A percentile compares a stretch with the other conserved stretches of the same genome.
Evolutionary conservation across 2,797 vertebrate genomes (phyloP).

Genomic region (Geotrypetes seraphini): DNA sequence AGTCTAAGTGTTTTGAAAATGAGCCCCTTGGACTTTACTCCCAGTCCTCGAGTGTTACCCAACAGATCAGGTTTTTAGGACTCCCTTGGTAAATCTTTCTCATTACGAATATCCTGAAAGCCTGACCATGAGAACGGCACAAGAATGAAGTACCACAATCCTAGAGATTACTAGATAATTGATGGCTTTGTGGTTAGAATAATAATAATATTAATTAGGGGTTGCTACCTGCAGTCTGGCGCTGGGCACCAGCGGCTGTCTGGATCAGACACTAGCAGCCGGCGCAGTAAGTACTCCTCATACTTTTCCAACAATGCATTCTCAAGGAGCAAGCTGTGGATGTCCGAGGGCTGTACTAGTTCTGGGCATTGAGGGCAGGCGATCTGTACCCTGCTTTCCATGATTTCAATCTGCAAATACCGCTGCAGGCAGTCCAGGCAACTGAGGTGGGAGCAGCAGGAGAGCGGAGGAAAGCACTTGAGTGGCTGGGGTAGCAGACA

Average conservation of each 20-base stretch:
- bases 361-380: conserved; percentile 73
- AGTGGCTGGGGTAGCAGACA: conserved; percentile 75
- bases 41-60: no score
- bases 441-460: conserved; percentile 62
- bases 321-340: conserved; percentile 65
- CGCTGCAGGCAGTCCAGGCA: conserved; percentile 67
- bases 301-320: conserved; percentile 62
- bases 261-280: conserved; percentile 66
- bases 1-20: no score
- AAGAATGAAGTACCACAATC: no score
- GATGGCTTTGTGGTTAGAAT: neutral
- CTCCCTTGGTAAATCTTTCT: no score
- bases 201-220: rapidly evolving
- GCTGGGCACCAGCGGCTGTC: conserved; percentile 78
- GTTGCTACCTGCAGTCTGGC: conserved; percentile 70
- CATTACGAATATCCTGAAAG: no score
- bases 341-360: conserved; percentile 44
- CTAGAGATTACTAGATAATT: no score
- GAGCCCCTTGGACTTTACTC: no score
- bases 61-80: rapidly evolving
- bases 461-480: conserved; percentile 61
- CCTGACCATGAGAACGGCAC: no score
- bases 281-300: conserved; percentile 69
- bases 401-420: conserved; percentile 67
- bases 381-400: conserved; percentile 67